Percentiles rank a stretch among this genome's conserved stretches.
These are phyloP conservation scores for Synchiropus splendidus DNA, from an alignment of 2,113 vertebrate species.

Conservation along the genomic window DNA sequence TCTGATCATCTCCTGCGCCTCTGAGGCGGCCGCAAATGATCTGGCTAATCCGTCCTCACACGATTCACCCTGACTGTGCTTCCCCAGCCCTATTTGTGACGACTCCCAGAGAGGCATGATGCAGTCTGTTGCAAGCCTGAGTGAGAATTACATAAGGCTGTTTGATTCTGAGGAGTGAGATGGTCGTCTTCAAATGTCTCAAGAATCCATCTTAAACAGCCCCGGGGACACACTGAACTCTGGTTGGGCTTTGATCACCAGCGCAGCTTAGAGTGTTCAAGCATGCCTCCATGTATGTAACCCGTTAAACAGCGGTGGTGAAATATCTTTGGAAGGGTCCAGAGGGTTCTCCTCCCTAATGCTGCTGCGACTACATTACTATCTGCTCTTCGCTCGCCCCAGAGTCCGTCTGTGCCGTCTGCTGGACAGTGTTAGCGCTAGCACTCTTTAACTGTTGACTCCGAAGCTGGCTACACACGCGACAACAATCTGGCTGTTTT, in stretches of 20 bases:
- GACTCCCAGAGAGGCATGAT: conserved; percentile 22
- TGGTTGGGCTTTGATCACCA: conserved; percentile 57
- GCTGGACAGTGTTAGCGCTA: too few species aligned
- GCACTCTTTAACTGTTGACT: too few species aligned
- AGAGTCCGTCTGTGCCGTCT: too few species aligned
- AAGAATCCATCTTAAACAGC: conserved; percentile 27
- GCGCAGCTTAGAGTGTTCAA: conserved; percentile 18
- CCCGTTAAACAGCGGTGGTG: conserved; percentile 30
- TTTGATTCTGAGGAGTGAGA: conserved; percentile 26
- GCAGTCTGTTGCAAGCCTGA: conserved; percentile 36
- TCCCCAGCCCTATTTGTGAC: conserved; percentile 18
- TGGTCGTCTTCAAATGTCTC: conserved; percentile 46
- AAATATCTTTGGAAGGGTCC: conserved; percentile 27
- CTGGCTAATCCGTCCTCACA: background rate
- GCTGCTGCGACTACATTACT: background rate
- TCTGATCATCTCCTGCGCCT: conserved; percentile 17
- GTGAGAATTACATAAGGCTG: conserved; percentile 51
- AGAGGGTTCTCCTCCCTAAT: background rate
- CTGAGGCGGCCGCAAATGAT: background rate
- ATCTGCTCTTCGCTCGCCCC: background rate
- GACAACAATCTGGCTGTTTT: too few species aligned
- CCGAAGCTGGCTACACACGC: too few species aligned
- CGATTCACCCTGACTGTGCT: background rate
- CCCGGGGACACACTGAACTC: conserved; percentile 28
- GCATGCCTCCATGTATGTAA: conserved; percentile 28